Base-by-base conservation (phyloP, 1,140 invertebrate species). In the Drosophila lowei region DNA sequence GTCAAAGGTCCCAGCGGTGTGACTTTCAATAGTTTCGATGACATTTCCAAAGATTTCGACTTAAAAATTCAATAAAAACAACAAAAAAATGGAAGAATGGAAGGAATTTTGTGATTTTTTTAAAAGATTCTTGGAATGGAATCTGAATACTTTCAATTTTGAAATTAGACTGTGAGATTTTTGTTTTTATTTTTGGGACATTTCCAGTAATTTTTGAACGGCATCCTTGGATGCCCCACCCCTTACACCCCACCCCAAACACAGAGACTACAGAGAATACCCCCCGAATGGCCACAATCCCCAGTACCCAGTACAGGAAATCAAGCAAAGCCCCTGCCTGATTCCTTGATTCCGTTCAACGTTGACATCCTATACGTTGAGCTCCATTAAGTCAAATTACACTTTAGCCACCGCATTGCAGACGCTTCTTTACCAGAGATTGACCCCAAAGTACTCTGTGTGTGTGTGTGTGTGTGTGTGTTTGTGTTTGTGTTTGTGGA, bases 391-490 rank as follows among this genome's bases (percentile, higher is more conserved):
- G 34, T 8, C 56, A 42, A 68, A 68, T 68, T 55, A 68, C 62
- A 49, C 46, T 42, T 67, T 1, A 34, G 43, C 23, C n/a, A 41
- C 63, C 65, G 65, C 65, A 68, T 23, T 68, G 65, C 63, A 44
- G 66, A 48, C 43, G 25, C 25, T 57, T 65, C 70, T 44, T 79
- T 53, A 56, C 73, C 72, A 58, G 67, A 72, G 73, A 74, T 74
- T 74, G 71, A 73, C 60, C 60, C 60, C 53, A 48, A 73, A 73
- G n/a, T 42, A 18, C 18, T 18, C 1, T 18, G 18, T 18, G 18
- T 18, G 16, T 1, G 16, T 18, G 16, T 18, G 16, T 1, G 16
- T 18, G 18, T 18, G 18, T 1, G 18, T 1, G 18, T 15, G 42
- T 30, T 30, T 28, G 58, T 53, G 61, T 21, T 30, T 8, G 18